phyloP scores from a whole-genome alignment of 2,113 vertebrate species.

The Chaetodon auriga region DNA sequence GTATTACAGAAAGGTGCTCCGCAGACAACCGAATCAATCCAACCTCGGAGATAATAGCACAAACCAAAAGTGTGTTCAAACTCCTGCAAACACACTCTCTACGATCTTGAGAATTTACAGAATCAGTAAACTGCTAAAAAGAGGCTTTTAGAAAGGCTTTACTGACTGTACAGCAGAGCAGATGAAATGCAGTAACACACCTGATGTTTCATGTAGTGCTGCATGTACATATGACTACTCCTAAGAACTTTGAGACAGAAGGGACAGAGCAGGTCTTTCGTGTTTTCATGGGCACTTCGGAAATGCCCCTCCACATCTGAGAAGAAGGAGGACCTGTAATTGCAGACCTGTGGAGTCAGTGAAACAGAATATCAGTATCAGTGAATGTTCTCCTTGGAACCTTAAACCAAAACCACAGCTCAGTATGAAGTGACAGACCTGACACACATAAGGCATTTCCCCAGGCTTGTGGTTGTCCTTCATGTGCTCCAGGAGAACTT shows the following conservation, averaged over 20 bases:
- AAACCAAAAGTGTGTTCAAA: slow-evolving; percentile 55
- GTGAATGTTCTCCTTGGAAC: background rate
- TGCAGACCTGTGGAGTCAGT: slow-evolving; percentile 90
- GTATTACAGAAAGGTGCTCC: slow-evolving; percentile 65
- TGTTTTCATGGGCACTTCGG: slow-evolving; percentile 94
- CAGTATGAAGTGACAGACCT: slow-evolving; percentile 82
- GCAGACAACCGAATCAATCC: slow-evolving; percentile 77
- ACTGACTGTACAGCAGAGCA: background rate
- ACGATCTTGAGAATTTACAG: slow-evolving; percentile 12
- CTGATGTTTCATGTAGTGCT: slow-evolving; percentile 99
- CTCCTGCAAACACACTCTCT: slow-evolving; percentile 47
- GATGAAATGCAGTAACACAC: slow-evolving; percentile 75
- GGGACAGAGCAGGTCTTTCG: slow-evolving; percentile 95
- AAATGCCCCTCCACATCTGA: slow-evolving; percentile 97
- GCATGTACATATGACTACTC: slow-evolving; percentile 94
- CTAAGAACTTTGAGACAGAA: slow-evolving; percentile 98
- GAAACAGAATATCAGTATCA: slow-evolving; percentile 28
- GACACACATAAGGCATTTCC: slow-evolving; percentile 99
- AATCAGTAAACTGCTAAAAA: background rate
- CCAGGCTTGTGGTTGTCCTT: slow-evolving; percentile 99
- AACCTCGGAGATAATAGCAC: slow-evolving; percentile 48
- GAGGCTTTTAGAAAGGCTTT: background rate
- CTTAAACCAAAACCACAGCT: background rate
- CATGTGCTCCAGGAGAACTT: slow-evolving; percentile 98
- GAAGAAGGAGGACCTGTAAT: slow-evolving; percentile 95